Evolutionary conservation across 2,113 vertebrate species (phyloP).

Genomic region (Dasyurus viverrinus): DNA sequence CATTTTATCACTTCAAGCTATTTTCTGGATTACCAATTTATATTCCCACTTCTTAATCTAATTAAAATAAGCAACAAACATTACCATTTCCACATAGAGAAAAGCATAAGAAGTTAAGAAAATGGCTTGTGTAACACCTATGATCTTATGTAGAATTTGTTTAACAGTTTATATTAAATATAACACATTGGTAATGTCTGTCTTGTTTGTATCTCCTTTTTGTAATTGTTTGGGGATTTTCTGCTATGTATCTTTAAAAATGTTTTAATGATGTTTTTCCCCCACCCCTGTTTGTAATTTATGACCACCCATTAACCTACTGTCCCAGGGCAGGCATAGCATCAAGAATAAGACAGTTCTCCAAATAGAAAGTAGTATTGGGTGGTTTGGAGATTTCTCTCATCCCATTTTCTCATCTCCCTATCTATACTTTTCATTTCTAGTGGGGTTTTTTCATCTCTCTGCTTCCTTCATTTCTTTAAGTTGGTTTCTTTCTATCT

Average conservation of each 20-base stretch:
- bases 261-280: neutral
- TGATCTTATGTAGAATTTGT: neutral
- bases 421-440: neutral
- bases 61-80: neutral
- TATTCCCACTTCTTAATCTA: neutral
- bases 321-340: neutral
- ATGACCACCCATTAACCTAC: neutral
- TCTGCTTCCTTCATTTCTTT: neutral
- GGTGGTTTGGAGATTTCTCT: neutral
- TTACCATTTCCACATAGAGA: neutral
- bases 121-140: neutral
- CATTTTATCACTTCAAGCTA: neutral
- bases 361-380: neutral
- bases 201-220: neutral
- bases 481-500: slow-evolving; percentile 54
- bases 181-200: neutral
- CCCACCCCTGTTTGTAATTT: neutral
- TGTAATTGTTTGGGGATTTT: neutral
- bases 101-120: neutral
- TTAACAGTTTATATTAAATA: neutral
- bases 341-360: neutral
- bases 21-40: neutral
- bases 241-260: neutral
- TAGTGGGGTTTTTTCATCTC: neutral
- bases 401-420: neutral